These are phyloP conservation scores for Sebastes dallii DNA, from an alignment of 2,797 vertebrate species.

Conservation along the genomic window DNA sequence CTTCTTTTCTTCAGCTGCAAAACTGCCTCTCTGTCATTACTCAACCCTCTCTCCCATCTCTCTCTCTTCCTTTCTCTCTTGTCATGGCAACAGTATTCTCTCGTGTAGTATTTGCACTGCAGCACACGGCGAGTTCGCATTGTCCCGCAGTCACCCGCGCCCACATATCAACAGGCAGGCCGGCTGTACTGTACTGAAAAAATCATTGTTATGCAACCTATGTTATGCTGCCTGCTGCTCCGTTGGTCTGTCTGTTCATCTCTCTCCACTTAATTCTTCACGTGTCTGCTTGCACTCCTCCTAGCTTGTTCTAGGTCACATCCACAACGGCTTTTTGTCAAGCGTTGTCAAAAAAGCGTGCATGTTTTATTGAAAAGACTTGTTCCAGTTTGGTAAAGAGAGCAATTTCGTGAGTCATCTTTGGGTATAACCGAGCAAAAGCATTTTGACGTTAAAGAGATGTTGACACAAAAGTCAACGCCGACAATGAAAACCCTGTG, in stretches of 20 bases:
- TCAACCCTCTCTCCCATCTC: slow-evolving; percentile 50
- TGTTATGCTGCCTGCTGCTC: slow-evolving; percentile 73
- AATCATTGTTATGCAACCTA: slow-evolving; percentile 81
- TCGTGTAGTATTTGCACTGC: slow-evolving; percentile 72
- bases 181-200: slow-evolving; percentile 70
- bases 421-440: slow-evolving; percentile 8
- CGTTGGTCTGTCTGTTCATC: slow-evolving; percentile 50
- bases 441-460: slow-evolving; percentile 18
- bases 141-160: slow-evolving; percentile 79
- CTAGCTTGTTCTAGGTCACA: slow-evolving; percentile 47
- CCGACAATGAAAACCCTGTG: slow-evolving; percentile 14
- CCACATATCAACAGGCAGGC: slow-evolving; percentile 81
- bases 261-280: slow-evolving; percentile 34
- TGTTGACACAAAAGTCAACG: slow-evolving; percentile 46
- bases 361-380: slow-evolving; percentile 45
- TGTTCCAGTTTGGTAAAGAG: slow-evolving; percentile 39
- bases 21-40: slow-evolving; percentile 59
- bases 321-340: slow-evolving; percentile 41
- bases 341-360: slow-evolving; percentile 10
- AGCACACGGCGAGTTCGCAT: slow-evolving; percentile 70
- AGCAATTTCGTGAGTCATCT: slow-evolving; percentile 31
- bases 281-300: slow-evolving; percentile 34
- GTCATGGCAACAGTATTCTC: slow-evolving; percentile 80
- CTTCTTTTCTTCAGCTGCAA: slow-evolving; percentile 53
- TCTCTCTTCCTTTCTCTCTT: slow-evolving; percentile 51